Evolutionary conservation across 2,888 invertebrate genomes (phyloP).

Genomic region (Meliscaeva auricollis): DNA sequence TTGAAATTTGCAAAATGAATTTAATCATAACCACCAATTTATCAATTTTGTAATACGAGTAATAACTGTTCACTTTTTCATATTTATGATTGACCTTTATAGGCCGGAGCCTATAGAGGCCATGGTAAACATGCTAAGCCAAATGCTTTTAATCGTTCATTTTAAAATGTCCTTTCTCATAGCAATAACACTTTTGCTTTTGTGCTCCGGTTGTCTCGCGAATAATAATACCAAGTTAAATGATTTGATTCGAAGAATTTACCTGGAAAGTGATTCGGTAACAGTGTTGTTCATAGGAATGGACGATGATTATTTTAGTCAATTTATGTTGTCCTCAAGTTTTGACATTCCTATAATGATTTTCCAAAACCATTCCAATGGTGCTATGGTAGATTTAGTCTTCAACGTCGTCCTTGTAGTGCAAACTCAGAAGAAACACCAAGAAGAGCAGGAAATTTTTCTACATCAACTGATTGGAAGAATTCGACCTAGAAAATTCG

Average conservation of each 20-base stretch:
- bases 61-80: conserved; percentile 1
- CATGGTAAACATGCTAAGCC: neutral
- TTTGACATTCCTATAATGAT: conserved; percentile 1
- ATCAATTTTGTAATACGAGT: neutral
- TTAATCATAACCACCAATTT: neutral
- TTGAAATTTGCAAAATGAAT: conserved; percentile 1
- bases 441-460: neutral
- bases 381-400: neutral
- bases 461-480: neutral
- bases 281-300: conserved; percentile 33
- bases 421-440: neutral
- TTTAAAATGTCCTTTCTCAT: conserved; percentile 5
- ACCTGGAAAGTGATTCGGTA: conserved; percentile 15
- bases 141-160: neutral
- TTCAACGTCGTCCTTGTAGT: neutral
- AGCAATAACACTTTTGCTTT: neutral
- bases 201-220: neutral
- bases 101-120: no score
- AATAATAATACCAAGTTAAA: neutral
- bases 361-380: neutral
- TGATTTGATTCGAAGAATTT: conserved; percentile 24
- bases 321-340: neutral
- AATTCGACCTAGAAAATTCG: conserved; percentile 3
- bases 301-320: neutral
- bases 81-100: no score